Conservation (phyloP, 2,113 vertebrate genomes). For the Seriola aureovittata region DNA sequence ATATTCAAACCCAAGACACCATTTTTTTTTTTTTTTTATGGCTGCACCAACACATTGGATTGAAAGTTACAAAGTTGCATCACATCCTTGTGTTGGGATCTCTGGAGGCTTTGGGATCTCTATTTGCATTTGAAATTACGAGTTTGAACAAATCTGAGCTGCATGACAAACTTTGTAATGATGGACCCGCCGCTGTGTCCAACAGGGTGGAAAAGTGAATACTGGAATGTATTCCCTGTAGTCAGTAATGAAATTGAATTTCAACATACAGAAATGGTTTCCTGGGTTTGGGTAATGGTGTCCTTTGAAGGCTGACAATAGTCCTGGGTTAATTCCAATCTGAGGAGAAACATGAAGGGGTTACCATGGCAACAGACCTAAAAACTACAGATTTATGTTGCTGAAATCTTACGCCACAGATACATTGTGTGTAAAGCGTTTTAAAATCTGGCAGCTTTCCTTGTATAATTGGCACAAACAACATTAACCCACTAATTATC, state of each 20-base stretch:
- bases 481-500: not conserved
- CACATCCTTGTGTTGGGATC: not conserved
- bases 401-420: slow-evolving; percentile 14
- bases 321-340: slow-evolving; percentile 98
- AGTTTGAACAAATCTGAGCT: slow-evolving; percentile 12
- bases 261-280: slow-evolving; percentile 97
- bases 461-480: not conserved
- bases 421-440: not conserved
- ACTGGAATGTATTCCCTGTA: slow-evolving; percentile 5
- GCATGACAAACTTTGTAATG: not conserved
- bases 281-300: slow-evolving; percentile 99
- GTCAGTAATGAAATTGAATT: slow-evolving; percentile 35
- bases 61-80: not conserved
- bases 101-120: not conserved
- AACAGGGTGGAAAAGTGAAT: not conserved
- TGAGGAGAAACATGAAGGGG: slow-evolving; percentile 75
- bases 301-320: slow-evolving; percentile 97
- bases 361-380: slow-evolving; percentile 53
- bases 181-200: not conserved
- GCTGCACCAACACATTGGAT: not conserved
- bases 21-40: not conserved
- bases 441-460: not conserved
- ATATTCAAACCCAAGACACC: slow-evolving; percentile 41
- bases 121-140: not conserved
- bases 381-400: slow-evolving; percentile 6